Conservation (phyloP, 2,888 invertebrate species). For the Pseudeuparius sepicola region DNA sequence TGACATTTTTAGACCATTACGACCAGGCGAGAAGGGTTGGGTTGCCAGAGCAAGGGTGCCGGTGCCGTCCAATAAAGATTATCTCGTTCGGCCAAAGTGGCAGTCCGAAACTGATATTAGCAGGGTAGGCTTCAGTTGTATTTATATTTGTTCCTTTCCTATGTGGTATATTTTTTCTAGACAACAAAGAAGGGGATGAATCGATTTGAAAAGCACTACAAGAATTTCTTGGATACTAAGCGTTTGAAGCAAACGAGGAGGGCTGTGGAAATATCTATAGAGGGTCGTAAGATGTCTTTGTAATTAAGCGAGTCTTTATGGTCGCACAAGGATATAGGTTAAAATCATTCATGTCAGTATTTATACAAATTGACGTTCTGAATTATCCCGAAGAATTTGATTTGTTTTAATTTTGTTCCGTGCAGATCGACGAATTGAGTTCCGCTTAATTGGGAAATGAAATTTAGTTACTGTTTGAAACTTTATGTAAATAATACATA, state of each 20-base stretch:
- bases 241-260: slow-evolving; percentile 66
- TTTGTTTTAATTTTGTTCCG: no score
- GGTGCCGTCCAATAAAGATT: slow-evolving; percentile 90
- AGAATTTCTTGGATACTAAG: slow-evolving; percentile 80
- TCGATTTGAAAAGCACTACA: slow-evolving; percentile 86
- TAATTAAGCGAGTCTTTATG: no score
- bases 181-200: slow-evolving; percentile 74
- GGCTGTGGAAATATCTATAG: slow-evolving; percentile 91
- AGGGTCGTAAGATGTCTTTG: slow-evolving; percentile 92
- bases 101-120: slow-evolving; percentile 80
- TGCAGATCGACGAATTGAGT: no score
- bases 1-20: slow-evolving; percentile 47
- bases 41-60: slow-evolving; percentile 91
- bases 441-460: no score
- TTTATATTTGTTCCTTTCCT: slow-evolving; percentile 7
- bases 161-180: slow-evolving; percentile 39
- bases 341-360: no score
- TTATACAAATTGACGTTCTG: no score
- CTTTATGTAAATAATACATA: no score
- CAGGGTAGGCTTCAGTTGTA: slow-evolving; percentile 44
- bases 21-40: slow-evolving; percentile 96
- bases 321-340: no score
- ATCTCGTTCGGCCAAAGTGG: slow-evolving; percentile 89
- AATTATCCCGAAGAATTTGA: no score
- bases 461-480: no score